A percentile compares a stretch with the other conserved stretches of the same genome.
Evolutionary conservation across 2,797 vertebrate species (phyloP).

Genomic region (Echiichthys vipera): DNA sequence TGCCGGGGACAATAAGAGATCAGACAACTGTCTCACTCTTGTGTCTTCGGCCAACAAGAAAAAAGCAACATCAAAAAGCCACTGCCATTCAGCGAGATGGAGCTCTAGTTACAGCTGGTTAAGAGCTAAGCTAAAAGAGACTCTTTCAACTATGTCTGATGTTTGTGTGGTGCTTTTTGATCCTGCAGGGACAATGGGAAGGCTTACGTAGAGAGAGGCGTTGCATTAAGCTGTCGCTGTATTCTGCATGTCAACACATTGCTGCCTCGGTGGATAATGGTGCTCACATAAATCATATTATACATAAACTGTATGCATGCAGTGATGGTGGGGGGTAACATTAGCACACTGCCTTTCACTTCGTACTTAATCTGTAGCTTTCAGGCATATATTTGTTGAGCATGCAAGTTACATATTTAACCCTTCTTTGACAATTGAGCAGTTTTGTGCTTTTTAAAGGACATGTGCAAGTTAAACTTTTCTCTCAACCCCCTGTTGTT

Average conservation of each 20-base stretch:
- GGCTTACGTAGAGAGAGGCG: slow-evolving; percentile 38
- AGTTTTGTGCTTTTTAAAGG: background rate
- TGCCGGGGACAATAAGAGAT: slow-evolving; percentile 75
- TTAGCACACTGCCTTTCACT: background rate
- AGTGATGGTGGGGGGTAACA: background rate
- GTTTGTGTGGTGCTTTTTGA: slow-evolving; percentile 67
- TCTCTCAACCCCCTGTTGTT: slow-evolving; percentile 5
- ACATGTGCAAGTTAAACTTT: background rate
- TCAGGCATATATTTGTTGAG: background rate
- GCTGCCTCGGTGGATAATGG: slow-evolving; percentile 21
- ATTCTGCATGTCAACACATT: slow-evolving; percentile 36
- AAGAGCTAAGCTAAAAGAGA: slow-evolving; percentile 70
- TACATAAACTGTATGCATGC: slow-evolving; percentile 10
- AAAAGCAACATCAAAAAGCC: slow-evolving; percentile 77
- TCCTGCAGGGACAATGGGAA: slow-evolving; percentile 56
- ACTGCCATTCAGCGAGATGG: slow-evolving; percentile 51
- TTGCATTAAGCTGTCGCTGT: slow-evolving; percentile 42
- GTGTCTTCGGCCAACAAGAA: slow-evolving; percentile 59
- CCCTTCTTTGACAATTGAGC: background rate
- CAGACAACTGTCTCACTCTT: slow-evolving; percentile 76
- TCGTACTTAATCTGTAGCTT: background rate
- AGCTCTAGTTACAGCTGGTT: slow-evolving; percentile 68
- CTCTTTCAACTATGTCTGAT: slow-evolving; percentile 66
- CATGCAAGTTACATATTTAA: background rate
- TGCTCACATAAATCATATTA: slow-evolving; percentile 15